Conservation (phyloP, 2,797 vertebrate genomes). For the Oophaga sylvatica region DNA sequence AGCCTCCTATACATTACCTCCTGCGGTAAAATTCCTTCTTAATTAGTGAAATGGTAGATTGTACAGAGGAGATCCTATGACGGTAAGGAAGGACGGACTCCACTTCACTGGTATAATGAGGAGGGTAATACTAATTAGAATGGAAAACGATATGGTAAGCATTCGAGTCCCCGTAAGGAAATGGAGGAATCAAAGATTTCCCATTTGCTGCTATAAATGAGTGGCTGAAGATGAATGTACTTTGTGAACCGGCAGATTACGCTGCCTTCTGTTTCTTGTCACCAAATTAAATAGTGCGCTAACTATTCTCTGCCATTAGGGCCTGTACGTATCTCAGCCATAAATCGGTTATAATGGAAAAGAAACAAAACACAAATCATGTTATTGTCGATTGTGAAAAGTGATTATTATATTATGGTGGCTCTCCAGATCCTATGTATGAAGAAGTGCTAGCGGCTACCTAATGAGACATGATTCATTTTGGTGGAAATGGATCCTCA, state of each 20-base stretch:
- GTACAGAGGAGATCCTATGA: not conserved
- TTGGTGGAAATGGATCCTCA: constrained; percentile 30
- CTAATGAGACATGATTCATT: constrained; percentile 39
- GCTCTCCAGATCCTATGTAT: not conserved
- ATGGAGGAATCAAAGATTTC: not conserved
- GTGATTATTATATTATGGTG: not conserved
- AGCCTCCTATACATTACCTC: not conserved
- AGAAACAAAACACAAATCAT: not conserved
- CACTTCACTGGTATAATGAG: not conserved
- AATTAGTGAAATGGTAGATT: constrained; percentile 17
- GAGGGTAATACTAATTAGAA: not conserved
- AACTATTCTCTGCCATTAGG: not conserved
- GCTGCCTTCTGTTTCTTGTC: not conserved
- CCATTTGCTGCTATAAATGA: not conserved
- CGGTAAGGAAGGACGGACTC: not conserved
- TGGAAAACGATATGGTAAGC: not conserved
- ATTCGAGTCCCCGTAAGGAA: not conserved
- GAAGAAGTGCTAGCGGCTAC: not conserved
- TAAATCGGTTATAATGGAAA: not conserved
- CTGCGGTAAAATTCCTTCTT: not conserved
- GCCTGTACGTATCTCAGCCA: not conserved
- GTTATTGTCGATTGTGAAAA: not conserved
- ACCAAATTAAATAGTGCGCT: not conserved
- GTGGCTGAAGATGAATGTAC: not conserved
- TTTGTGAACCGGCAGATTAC: not conserved